Conservation (phyloP, 2,113 vertebrate genomes). For the Ceyx melanurus region DNA sequence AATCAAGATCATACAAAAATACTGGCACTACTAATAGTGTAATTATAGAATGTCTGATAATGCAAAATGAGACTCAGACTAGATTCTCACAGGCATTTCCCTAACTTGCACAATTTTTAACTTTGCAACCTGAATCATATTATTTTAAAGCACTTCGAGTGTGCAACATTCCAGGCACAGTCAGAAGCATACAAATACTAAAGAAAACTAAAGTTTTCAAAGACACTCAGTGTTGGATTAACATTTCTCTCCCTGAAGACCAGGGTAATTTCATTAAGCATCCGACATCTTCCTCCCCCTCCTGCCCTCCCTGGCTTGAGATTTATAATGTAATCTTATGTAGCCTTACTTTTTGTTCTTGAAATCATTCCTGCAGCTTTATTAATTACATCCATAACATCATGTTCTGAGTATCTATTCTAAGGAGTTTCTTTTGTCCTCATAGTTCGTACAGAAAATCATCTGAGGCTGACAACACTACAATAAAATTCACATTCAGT, state of each 20-base stretch:
- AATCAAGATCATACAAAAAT: not conserved
- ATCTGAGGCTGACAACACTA: not conserved
- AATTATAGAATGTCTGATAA: not conserved
- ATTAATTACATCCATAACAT: constrained; percentile 23
- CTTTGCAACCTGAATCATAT: not conserved
- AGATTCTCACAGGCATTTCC: not conserved
- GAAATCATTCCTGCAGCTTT: constrained; percentile 30
- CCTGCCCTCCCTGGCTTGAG: not conserved
- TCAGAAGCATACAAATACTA: not conserved
- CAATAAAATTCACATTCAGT: constrained; percentile 2
- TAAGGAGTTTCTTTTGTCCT: constrained; percentile 39
- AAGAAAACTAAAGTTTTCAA: constrained; percentile 30
- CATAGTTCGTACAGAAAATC: not conserved
- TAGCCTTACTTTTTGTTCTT: constrained; percentile 39
- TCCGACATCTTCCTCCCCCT: constrained; percentile 48
- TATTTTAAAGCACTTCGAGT: not conserved
- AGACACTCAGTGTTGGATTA: constrained; percentile 52
- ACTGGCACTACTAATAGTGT: not conserved
- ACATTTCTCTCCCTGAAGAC: constrained; percentile 42
- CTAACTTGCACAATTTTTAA: not conserved
- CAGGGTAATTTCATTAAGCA: constrained; percentile 38
- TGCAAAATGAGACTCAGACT: not conserved
- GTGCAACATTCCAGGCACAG: not conserved
- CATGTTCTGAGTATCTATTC: constrained; percentile 28
- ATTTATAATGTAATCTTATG: constrained; percentile 58